These are phyloP conservation scores for Pegoplata infirma DNA, from an alignment of 2,888 invertebrate species.

Conservation along the genomic window DNA sequence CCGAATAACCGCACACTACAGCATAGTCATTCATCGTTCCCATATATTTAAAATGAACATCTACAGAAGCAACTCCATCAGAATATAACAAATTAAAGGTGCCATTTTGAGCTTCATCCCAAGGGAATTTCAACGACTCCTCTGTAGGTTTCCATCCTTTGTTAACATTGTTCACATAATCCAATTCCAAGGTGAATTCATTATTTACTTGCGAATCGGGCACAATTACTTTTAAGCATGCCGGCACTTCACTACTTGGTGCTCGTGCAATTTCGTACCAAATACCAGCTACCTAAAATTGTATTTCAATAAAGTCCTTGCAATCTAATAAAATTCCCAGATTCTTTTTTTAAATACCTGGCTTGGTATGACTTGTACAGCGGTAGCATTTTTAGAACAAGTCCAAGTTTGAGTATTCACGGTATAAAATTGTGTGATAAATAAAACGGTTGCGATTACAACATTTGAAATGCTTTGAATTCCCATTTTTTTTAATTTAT, in stretches of 20 bases:
- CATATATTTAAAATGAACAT: constrained; percentile 46
- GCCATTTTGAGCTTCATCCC: constrained; percentile 64
- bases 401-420: constrained; percentile 23
- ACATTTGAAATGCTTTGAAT: neutral
- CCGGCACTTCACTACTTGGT: constrained; percentile 56
- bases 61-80: neutral
- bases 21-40: constrained; percentile 36
- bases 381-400: constrained; percentile 32
- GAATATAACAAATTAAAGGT: constrained; percentile 62
- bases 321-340: too few species aligned
- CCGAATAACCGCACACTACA: constrained; percentile 65
- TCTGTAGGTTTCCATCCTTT: constrained; percentile 37
- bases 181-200: constrained; percentile 55
- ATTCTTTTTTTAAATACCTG: constrained; percentile 22
- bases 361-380: constrained; percentile 15
- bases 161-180: constrained; percentile 64
- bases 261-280: constrained; percentile 65
- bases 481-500: neutral
- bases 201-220: constrained; percentile 5
- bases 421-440: neutral
- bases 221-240: constrained; percentile 61
- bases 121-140: constrained; percentile 65
- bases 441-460: neutral
- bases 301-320: neutral
- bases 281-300: constrained; percentile 61